A percentile compares a stretch with the other conserved stretches of the same genome.
Conservation (phyloP, 1,140 invertebrate genomes). For the Camponotus floridanus region DNA sequence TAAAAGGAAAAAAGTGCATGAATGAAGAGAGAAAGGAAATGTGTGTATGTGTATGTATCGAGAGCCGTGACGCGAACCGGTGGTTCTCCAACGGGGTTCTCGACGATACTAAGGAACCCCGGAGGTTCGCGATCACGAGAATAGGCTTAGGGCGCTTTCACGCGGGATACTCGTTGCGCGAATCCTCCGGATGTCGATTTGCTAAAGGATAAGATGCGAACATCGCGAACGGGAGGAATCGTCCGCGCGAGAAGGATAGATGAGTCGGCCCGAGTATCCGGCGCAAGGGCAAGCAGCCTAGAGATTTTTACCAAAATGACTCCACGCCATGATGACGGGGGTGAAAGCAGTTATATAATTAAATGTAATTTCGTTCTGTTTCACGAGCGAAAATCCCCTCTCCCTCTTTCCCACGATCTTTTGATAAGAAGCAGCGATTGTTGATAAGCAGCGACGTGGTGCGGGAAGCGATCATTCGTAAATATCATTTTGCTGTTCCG, state of each 20-base stretch:
- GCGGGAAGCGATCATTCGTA: background rate
- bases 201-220: background rate
- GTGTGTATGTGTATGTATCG: conserved; percentile 36
- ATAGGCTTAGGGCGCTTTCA: conserved; percentile 45
- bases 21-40: conserved; percentile 11
- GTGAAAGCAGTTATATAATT: conserved; percentile 71
- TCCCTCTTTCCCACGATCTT: background rate
- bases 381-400: conserved; percentile 45
- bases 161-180: conserved; percentile 50
- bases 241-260: conserved; percentile 24
- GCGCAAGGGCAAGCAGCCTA: conserved; percentile 32
- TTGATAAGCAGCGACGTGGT: background rate
- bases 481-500: conserved; percentile 1
- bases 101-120: conserved; percentile 9
- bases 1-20: conserved; percentile 30
- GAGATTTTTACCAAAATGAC: conserved; percentile 79
- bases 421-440: background rate
- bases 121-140: conserved; percentile 30
- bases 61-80: conserved; percentile 31
- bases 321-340: conserved; percentile 52
- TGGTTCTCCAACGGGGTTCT: conserved; percentile 32
- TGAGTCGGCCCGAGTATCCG: conserved; percentile 23
- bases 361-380: conserved; percentile 70
- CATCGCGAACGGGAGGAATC: background rate
- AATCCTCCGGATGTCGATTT: background rate